Evolutionary conservation across 2,797 vertebrate genomes (phyloP), one percentile per base, ranked within the genome.

Genomic region (Scleropages formosus): DNA sequence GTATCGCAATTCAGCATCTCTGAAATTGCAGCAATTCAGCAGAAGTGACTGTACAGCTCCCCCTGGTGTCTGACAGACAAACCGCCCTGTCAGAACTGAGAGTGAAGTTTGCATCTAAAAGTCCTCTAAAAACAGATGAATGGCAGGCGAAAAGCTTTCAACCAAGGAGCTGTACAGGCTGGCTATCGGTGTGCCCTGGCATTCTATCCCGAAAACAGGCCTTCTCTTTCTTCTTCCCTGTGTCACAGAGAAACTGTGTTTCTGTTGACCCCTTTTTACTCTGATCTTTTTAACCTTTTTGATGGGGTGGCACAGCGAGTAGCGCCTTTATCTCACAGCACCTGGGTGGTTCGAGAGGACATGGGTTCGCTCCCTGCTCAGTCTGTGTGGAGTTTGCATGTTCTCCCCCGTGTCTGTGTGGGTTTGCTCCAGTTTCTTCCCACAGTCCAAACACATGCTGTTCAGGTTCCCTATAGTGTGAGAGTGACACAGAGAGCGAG

Each of bases 1-100:
- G 26, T 22, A 66, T 12, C 22, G 26, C 53, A 49, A 4, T 74
- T 13, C 15, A 11, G n/a, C n/a, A n/a, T n/a, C n/a, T n/a, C 51
- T 27, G 46, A 22, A 75, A 15, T 1, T 15, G 31, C 49, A 70
- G 49, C 31, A 11, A 13, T 3, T 44, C 49, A 73, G 67, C 13
- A 79, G 76, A 69, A 78, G 82, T 74, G 83, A 86, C 66, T 77
- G 78, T 83, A 85, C 82, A 87, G 88, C 89, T 87, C 89, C 88
- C 81, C 89, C 88, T 78, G 83, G 88, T 89, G 88, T 82, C 75
- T 77, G 75, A 78, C 85, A 65, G 69, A 61, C 39, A 69, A 73
- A 53, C 31, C 56, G 9, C 44, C 12, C 22, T 26, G 7, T 27
- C 53, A 6, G 27, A 20, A 16, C 0, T 12, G 11, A 65, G 1